A percentile compares a stretch with the other conserved stretches of the same genome.
Evolutionary conservation across 2,888 invertebrate species (phyloP).

Genomic region (Smittia sp.): DNA sequence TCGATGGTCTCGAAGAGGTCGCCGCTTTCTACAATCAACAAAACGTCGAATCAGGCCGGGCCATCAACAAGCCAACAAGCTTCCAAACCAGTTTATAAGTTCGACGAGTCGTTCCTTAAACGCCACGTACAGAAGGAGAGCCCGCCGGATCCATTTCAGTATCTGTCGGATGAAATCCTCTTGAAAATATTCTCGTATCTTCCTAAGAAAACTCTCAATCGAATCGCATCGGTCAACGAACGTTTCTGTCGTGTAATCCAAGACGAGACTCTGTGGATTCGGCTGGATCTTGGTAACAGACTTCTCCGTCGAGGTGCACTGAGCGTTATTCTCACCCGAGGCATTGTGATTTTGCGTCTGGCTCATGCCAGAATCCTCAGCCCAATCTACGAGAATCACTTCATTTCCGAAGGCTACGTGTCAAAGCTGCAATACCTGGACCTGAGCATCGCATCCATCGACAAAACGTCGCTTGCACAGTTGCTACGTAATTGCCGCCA

Average conservation of each 20-base stretch:
- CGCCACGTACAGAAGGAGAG: not conserved
- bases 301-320: constrained; percentile 66
- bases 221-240: constrained; percentile 70
- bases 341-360: constrained; percentile 73
- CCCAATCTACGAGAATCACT: constrained; percentile 58
- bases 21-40: constrained; percentile 9
- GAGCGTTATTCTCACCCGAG: constrained; percentile 71
- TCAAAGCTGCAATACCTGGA: constrained; percentile 79
- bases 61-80: not conserved
- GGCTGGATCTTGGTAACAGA: constrained; percentile 74
- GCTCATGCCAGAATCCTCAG: constrained; percentile 63
- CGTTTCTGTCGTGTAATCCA: constrained; percentile 76
- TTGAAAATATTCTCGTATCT: constrained; percentile 79
- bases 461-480: constrained; percentile 57
- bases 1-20: not conserved
- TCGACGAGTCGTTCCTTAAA: not conserved
- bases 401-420: constrained; percentile 51
- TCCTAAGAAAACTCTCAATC: constrained; percentile 70
- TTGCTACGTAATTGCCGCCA: constrained; percentile 65
- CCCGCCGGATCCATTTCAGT: not conserved
- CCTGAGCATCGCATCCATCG: constrained; percentile 74
- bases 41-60: constrained; percentile 2
- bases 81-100: not conserved
- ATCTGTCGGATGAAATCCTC: constrained; percentile 81
- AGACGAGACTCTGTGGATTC: constrained; percentile 83